phyloP scores from a whole-genome alignment of 2,888 invertebrate species.

The Cerceris rybyensis region DNA sequence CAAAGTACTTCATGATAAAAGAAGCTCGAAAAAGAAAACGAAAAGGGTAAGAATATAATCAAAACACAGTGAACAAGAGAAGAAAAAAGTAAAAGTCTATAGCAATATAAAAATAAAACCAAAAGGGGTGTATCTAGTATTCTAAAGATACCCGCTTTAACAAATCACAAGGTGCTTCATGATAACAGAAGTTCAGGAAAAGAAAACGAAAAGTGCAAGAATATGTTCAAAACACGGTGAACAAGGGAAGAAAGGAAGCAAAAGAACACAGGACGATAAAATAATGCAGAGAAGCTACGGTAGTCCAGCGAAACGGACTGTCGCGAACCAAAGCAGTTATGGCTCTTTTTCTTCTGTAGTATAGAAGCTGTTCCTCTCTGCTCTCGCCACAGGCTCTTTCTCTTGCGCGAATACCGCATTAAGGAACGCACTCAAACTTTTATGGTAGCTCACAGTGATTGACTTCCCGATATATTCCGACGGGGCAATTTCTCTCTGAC shows the following conservation, averaged over 20 bases:
- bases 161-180: conserved; percentile 29
- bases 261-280: conserved; percentile 19
- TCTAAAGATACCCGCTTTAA: conserved; percentile 23
- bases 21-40: conserved; percentile 34
- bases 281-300: conserved; percentile 22
- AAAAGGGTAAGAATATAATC: neutral
- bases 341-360: conserved; percentile 57
- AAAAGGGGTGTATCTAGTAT: neutral
- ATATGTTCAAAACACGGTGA: neutral
- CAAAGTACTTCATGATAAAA: conserved; percentile 28
- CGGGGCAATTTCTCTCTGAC: conserved; percentile 18
- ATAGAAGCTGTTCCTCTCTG: conserved; percentile 7
- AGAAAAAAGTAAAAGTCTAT: no score
- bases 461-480: conserved; percentile 36
- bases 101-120: conserved; percentile 19
- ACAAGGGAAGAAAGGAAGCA: conserved; percentile 5
- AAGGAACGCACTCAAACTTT: conserved; percentile 66
- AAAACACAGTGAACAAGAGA: neutral
- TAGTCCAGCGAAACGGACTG: conserved; percentile 52
- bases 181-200: conserved; percentile 46
- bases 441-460: conserved; percentile 52
- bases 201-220: neutral
- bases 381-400: conserved; percentile 38
- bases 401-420: conserved; percentile 61
- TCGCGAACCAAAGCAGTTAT: conserved; percentile 67